Evolutionary conservation across 2,888 invertebrate genomes (phyloP).

Genomic region (Protophormia terraenovae): DNA sequence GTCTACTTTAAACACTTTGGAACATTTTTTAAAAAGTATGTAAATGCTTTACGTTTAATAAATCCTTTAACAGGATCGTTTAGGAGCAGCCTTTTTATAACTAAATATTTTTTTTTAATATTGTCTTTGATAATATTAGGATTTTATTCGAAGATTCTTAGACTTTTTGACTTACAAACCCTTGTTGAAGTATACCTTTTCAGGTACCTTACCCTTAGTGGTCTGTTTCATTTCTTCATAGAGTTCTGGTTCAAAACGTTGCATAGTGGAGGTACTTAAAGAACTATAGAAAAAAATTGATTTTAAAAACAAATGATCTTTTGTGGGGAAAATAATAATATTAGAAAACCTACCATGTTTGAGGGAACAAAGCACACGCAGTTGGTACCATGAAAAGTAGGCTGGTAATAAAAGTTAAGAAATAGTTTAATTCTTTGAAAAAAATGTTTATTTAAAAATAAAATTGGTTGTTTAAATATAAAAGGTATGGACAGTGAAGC

Average conservation of each 20-base stretch:
- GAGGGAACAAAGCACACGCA: conserved; percentile 92
- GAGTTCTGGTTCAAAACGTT: conserved; percentile 88
- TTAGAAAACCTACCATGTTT: conserved; percentile 86
- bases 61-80: conserved; percentile 67
- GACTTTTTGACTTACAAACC: conserved; percentile 86
- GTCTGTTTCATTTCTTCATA: conserved; percentile 87
- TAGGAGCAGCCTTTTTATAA: conserved; percentile 23
- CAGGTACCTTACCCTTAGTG: conserved; percentile 86
- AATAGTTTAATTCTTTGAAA: not conserved
- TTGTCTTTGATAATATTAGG: conserved; percentile 56
- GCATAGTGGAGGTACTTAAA: conserved; percentile 87
- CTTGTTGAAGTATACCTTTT: conserved; percentile 92
- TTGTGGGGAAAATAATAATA: not conserved
- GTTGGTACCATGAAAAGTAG: conserved; percentile 93
- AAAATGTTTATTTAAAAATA: not conserved
- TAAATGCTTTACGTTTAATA: conserved; percentile 53
- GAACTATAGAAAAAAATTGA: conserved; percentile 82
- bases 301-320: not conserved
- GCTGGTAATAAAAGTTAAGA: conserved; percentile 81
- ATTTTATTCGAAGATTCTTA: not conserved
- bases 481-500: no score
- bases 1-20: conserved; percentile 31
- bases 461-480: no score
- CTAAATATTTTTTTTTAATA: conserved; percentile 52
- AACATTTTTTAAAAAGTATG: conserved; percentile 40